These are phyloP conservation scores for Hydrolagus affinis DNA, from an alignment of 2,113 vertebrate species.

Conservation along the genomic window DNA sequence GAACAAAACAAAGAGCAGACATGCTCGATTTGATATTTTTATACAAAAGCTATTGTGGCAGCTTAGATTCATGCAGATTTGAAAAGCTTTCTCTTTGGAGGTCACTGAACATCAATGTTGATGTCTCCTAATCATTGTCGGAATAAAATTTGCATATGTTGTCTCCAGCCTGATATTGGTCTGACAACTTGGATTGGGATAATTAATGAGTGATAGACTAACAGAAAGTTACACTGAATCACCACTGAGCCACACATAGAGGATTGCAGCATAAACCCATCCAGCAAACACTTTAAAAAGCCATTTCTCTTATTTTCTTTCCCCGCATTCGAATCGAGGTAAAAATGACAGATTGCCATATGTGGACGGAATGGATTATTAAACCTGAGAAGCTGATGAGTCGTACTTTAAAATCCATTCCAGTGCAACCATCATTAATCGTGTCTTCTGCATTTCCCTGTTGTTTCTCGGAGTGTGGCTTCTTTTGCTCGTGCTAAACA, in stretches of 20 bases:
- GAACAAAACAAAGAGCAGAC: too few species aligned
- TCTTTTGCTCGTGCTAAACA: too few species aligned
- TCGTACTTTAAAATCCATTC: too few species aligned
- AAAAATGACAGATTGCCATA: neutral
- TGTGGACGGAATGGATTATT: neutral
- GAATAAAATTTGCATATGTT: conserved; percentile 28
- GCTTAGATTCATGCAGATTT: conserved; percentile 1
- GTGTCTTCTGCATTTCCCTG: too few species aligned
- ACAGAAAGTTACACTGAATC: neutral
- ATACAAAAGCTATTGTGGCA: neutral
- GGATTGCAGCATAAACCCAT: neutral
- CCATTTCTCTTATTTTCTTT: neutral
- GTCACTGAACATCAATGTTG: conserved; percentile 7
- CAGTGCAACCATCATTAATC: too few species aligned
- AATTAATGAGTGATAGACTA: conserved; percentile 27
- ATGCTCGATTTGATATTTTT: too few species aligned
- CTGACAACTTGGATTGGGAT: conserved; percentile 30
- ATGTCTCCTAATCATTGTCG: conserved; percentile 23
- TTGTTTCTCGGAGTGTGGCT: too few species aligned
- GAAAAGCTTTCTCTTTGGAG: conserved; percentile 18
- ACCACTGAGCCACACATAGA: neutral
- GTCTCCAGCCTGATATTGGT: neutral
- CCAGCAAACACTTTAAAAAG: neutral
- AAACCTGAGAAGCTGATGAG: too few species aligned
- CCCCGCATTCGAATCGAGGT: neutral